Base-by-base conservation (phyloP, 2,888 invertebrate species). In the Dasypogon diadema region DNA sequence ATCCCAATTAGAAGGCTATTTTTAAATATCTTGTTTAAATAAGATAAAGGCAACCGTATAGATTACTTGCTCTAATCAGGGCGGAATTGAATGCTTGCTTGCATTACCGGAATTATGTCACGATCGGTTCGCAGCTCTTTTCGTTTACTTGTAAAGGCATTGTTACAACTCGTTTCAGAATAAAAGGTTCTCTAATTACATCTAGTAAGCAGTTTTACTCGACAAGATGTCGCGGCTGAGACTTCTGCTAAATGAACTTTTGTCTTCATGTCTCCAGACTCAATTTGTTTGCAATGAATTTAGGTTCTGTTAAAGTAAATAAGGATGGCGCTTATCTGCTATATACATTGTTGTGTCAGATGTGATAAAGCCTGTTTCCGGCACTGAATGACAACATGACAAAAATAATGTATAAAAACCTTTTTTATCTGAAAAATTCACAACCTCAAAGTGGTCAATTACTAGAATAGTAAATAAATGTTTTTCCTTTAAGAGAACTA, bases 51-150 rank as follows among this genome's bases (percentile, higher is more conserved):
- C 24, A 48, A 46, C 46, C 14, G 14, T 24, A 24, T 12, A 63
- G 63, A 65, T 65, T 65, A 65, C 37, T 65, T 48, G 37, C 22
- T 48, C 65, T 65, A 65, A 65, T 65, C 65, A 65, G 65, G 65
- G 65, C 65, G 65, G 65, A 65, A 65, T 65, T 22, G n/a, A 48
- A 46, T 65, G 46, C 16, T 65, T 48, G 18, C 65, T 65, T 46
- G 24, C 46, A 46, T 65, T 65, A 42, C 18, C 3, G 24, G 16
- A 65, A 65, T 65, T 65, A 46, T 65, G 46, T 46, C 65, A 46
- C 48, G n/a, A 65, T 46, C 65, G 21, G 14, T 65, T 5, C 14
- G 16, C 65, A 12, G n/a, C 12, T 6, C n/a, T 42, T 12, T 42
- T 42, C 12, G 2, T 4, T 42, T 46, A 37, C n/a, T 65, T 65